A percentile compares a stretch with the other conserved stretches of the same genome.
Evolutionary conservation across 2,888 invertebrate genomes (phyloP).

Genomic region (Aricia artaxerxes): DNA sequence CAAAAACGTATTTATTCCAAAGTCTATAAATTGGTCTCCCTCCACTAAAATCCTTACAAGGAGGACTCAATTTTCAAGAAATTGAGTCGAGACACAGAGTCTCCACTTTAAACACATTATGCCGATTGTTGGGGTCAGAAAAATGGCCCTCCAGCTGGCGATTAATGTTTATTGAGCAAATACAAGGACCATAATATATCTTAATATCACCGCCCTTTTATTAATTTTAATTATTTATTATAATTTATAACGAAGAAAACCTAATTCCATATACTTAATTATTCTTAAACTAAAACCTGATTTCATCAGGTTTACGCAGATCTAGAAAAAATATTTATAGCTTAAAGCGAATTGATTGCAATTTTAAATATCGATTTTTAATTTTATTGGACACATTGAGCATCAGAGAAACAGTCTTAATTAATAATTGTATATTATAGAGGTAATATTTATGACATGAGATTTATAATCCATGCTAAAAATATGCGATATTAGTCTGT

Average conservation of each 20-base stretch:
- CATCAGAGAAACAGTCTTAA: neutral
- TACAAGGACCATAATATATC: conserved; percentile 4
- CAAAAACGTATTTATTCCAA: too few species aligned
- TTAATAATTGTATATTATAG: neutral
- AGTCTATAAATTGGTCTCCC: too few species aligned
- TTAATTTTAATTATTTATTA: conserved; percentile 10
- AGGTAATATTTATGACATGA: neutral
- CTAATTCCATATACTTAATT: neutral
- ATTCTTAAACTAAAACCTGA: neutral
- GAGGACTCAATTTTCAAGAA: too few species aligned
- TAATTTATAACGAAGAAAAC: neutral
- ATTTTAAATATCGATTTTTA: neutral
- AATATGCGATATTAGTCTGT: too few species aligned
- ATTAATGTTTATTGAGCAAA: neutral
- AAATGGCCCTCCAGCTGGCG: too few species aligned
- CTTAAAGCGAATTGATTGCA: neutral
- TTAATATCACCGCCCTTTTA: neutral
- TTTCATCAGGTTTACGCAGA: neutral
- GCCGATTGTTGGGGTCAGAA: too few species aligned
- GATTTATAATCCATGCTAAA: neutral
- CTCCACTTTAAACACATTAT: too few species aligned
- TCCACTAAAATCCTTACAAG: too few species aligned
- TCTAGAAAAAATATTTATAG: neutral
- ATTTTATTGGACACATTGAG: neutral
- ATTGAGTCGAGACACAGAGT: too few species aligned